Conservation (phyloP, 2,797 vertebrate species). For the Megaceryle alcyon region DNA sequence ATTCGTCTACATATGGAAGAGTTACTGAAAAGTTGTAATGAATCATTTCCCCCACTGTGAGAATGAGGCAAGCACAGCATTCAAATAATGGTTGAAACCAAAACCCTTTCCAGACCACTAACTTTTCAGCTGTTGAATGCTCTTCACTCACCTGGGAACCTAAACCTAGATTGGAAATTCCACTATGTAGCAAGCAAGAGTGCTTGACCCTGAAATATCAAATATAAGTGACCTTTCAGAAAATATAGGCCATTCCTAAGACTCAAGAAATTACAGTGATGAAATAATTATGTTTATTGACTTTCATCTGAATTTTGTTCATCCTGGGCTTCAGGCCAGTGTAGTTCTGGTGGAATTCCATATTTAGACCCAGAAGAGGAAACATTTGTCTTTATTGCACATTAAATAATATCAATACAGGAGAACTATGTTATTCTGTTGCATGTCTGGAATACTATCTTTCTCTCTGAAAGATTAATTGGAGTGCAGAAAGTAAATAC, state of each 20-base stretch:
- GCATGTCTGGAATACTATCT: neutral
- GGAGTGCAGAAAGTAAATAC: neutral
- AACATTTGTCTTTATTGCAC: neutral
- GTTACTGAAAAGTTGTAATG: neutral
- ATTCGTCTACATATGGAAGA: neutral
- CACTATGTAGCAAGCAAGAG: neutral
- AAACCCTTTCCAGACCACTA: neutral
- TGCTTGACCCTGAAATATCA: neutral
- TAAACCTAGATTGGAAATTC: neutral
- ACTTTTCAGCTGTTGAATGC: neutral
- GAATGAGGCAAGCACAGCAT: neutral
- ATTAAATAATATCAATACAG: neutral
- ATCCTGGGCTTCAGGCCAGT: neutral
- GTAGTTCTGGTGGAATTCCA: neutral
- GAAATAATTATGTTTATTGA: neutral
- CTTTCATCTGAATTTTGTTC: neutral
- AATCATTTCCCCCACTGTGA: neutral
- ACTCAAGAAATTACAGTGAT: neutral
- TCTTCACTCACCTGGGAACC: neutral
- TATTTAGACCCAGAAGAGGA: neutral
- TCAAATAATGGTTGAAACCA: neutral
- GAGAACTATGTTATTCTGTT: neutral
- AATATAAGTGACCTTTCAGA: neutral
- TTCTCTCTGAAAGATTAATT: neutral
- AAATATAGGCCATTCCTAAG: neutral